Conservation (phyloP, 2,113 vertebrate genomes). For the Mugil cephalus region DNA sequence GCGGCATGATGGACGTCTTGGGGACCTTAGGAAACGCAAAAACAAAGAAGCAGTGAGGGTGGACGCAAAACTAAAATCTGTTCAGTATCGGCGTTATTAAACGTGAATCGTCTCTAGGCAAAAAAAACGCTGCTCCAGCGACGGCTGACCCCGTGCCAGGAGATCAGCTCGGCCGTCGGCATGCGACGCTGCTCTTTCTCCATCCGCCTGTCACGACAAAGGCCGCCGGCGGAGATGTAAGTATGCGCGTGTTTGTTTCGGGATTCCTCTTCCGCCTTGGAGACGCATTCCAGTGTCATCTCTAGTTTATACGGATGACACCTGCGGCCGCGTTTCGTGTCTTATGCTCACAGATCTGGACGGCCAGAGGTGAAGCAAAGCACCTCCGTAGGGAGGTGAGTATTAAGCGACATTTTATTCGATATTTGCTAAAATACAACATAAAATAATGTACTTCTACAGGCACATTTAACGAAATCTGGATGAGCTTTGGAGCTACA, state of each 20-base stretch:
- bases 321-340: no score
- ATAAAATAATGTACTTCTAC: no score
- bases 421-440: no score
- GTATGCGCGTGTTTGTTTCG: background rate
- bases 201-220: constrained; percentile 23
- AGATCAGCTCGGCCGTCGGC: background rate
- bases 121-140: no score
- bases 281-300: constrained; percentile 39
- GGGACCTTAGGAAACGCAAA: constrained; percentile 53
- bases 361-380: accelerated
- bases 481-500: background rate
- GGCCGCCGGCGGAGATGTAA: background rate
- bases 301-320: background rate
- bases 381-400: background rate
- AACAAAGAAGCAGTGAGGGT: background rate
- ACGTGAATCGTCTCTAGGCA: no score
- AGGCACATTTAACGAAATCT: background rate
- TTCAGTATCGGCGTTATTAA: no score
- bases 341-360: background rate
- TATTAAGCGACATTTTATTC: no score
- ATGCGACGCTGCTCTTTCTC: background rate
- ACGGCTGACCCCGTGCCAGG: no score
- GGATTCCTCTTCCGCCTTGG: constrained; percentile 25
- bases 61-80: background rate
- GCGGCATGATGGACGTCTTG: constrained; percentile 87